Evolutionary conservation across 2,113 vertebrate species (phyloP).

Genomic region (Ceyx melanurus): DNA sequence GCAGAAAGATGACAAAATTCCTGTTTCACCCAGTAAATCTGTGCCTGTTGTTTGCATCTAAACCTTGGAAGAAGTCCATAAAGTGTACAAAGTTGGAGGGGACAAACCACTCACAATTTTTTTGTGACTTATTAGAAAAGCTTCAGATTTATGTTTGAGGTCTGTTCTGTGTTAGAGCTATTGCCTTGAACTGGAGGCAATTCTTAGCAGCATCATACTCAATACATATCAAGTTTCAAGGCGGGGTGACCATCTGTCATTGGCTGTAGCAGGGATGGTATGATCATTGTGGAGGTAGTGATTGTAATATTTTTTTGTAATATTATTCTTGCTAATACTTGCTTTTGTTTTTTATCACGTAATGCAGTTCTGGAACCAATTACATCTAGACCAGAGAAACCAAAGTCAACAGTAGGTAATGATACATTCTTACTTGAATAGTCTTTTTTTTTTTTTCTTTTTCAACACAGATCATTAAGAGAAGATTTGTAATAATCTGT

Average conservation of each 20-base stretch:
- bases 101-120: not conserved
- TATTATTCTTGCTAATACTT: not conserved
- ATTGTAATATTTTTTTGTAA: not conserved
- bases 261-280: not conserved
- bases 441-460: slow-evolving; percentile 12
- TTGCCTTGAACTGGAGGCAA: not conserved
- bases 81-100: too few species aligned
- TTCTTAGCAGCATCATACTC: not conserved
- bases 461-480: not conserved
- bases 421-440: not conserved
- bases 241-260: not conserved
- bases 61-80: too few species aligned
- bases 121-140: not conserved
- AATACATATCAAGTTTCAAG: not conserved
- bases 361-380: slow-evolving; percentile 54
- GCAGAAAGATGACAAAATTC: not conserved
- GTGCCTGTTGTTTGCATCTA: too few species aligned
- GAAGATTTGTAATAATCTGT: not conserved
- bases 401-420: slow-evolving; percentile 68
- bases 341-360: slow-evolving; percentile 30
- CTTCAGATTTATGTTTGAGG: not conserved
- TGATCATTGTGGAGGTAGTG: not conserved
- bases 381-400: slow-evolving; percentile 54
- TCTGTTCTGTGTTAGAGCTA: not conserved
- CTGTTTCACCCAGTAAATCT: not conserved